Evolutionary conservation across 2,888 invertebrate genomes (phyloP), one percentile per base, ranked within the genome.

Genomic region (Catocala fraxini): DNA sequence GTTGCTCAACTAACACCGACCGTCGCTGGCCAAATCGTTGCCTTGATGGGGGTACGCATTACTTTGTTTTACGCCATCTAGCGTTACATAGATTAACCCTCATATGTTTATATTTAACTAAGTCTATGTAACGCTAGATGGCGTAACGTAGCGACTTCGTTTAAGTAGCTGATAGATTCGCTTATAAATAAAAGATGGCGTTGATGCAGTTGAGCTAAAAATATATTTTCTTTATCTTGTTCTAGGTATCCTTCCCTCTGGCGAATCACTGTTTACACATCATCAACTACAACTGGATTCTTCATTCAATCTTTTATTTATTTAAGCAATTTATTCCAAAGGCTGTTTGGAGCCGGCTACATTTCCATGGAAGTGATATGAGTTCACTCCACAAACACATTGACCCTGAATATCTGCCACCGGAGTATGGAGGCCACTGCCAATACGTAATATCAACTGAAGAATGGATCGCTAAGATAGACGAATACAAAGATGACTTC

Each of bases 231-330:
- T 59, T 64, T n/a, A 11, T 12, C 58, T 3, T 4, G 43, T 65
- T 93, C 7, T 86, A 96, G 96, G 96, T 96, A 0, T 95, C 96
- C 4, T 97, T 97, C 84, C 97, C 97, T 0, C 94, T 97, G 75
- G 95, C 95, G 51, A 96, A 96, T 51, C 95, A 96, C 73, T 96
- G 96, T 0, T 94, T 97, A 39, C 97, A 97, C 89, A 95, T 97
- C 53, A 93, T 97, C 4, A 96, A 97, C 84, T 97, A 97, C 88
- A 97, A 96, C 52, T 97, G 97, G 97, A 89, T 97, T 2, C 96
- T 97, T 74, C 96, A 97, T 84, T 95, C 96, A 13, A 95, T 96
- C 59, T 97, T 96, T 85, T 96, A 96, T 71, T 93, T 97, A 41
- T 97, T 97, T 86, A 97, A 97, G 83, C 97, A 97, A 12, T 95